A percentile compares a stretch with the other conserved stretches of the same genome.
Evolutionary conservation across 2,888 invertebrate species (phyloP).

Genomic region (Belgica antarctica): DNA sequence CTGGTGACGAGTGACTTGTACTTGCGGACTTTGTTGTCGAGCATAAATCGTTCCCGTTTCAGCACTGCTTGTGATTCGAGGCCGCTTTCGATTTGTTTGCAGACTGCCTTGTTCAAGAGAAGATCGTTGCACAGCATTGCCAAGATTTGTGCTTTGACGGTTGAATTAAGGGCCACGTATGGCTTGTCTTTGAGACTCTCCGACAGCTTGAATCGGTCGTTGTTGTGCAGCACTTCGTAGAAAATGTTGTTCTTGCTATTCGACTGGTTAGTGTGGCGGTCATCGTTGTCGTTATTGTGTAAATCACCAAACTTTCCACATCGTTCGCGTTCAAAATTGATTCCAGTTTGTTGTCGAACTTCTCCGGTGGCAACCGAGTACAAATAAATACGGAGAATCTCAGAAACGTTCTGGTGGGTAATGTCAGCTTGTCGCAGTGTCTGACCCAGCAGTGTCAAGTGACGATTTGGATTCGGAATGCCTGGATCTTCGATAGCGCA

Average conservation of each 20-base stretch:
- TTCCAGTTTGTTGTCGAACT: conserved; percentile 73
- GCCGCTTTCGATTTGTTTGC: conserved; percentile 83
- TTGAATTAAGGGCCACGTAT: conserved; percentile 80
- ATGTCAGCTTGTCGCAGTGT: conserved; percentile 86
- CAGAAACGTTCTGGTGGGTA: conserved; percentile 86
- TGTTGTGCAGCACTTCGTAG: conserved; percentile 73
- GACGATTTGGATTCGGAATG: conserved; percentile 83
- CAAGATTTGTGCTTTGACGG: conserved; percentile 82
- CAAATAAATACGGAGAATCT: conserved; percentile 86
- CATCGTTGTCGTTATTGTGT: conserved; percentile 71
- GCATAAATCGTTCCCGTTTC: conserved; percentile 85
- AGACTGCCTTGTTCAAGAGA: conserved; percentile 85
- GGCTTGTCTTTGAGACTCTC: conserved; percentile 78
- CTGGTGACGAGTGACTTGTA: conserved; percentile 69
- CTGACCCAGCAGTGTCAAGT: conserved; percentile 87
- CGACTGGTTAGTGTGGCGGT: conserved; percentile 61
- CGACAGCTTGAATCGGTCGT: conserved; percentile 75
- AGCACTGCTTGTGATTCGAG: conserved; percentile 83
- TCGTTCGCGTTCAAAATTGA: conserved; percentile 78
- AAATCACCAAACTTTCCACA: conserved; percentile 80
- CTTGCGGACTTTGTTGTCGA: conserved; percentile 91
- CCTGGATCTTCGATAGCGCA: conserved; percentile 94
- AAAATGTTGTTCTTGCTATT: conserved; percentile 75
- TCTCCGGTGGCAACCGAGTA: conserved; percentile 87
- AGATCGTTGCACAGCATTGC: conserved; percentile 93